A percentile compares a stretch with the other conserved stretches of the same genome.
Evolutionary conservation across 2,888 invertebrate species (phyloP).

Genomic region (Acheta domesticus): DNA sequence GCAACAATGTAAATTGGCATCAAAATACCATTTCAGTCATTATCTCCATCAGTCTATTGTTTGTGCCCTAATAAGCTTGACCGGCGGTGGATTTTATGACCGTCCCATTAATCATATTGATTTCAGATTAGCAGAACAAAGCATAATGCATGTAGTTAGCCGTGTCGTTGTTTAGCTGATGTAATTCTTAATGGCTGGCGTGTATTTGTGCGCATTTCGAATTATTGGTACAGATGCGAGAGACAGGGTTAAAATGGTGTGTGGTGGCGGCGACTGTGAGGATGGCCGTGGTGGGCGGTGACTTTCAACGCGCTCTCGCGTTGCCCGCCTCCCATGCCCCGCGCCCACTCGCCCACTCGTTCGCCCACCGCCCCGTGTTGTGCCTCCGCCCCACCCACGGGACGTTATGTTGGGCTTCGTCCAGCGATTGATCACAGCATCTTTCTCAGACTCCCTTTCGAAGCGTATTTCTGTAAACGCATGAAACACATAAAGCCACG

Average conservation of each 20-base stretch:
- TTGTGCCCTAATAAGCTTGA: constrained; percentile 21
- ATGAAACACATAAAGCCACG: too few species aligned
- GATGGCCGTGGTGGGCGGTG: constrained; percentile 5
- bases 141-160: constrained; percentile 19
- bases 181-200: constrained; percentile 20
- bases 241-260: constrained; percentile 2
- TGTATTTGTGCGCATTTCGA: constrained; percentile 10
- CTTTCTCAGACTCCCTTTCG: too few species aligned
- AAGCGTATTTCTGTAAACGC: too few species aligned
- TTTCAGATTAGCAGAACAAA: constrained; percentile 27
- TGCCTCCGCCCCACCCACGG: too few species aligned
- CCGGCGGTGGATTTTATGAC: constrained; percentile 27
- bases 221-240: constrained; percentile 18
- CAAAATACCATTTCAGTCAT: constrained; percentile 30
- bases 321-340: not conserved
- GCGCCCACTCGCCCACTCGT: not conserved
- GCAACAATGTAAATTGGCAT: constrained; percentile 26
- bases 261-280: not conserved
- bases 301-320: not conserved
- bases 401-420: too few species aligned
- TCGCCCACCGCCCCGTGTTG: too few species aligned
- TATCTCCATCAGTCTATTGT: constrained; percentile 30
- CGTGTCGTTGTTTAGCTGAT: constrained; percentile 21
- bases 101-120: constrained; percentile 29
- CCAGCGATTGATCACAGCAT: too few species aligned